Evolutionary conservation across 2,888 invertebrate species (phyloP).

Genomic region (Lottia scabra): DNA sequence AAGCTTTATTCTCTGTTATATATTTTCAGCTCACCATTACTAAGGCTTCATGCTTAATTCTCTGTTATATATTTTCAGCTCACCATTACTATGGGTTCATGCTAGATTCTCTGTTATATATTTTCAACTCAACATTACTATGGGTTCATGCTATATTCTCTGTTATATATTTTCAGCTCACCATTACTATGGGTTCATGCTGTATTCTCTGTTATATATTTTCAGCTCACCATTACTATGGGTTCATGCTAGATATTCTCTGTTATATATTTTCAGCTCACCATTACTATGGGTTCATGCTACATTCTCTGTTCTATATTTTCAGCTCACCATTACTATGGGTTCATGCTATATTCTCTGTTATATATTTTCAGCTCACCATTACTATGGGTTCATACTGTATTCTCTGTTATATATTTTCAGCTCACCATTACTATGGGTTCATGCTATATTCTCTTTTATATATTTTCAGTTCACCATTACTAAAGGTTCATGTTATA

Average conservation of each 20-base stretch:
- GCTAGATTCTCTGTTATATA: neutral
- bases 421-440: neutral
- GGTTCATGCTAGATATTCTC: no score
- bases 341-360: neutral
- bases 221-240: neutral
- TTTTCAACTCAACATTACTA: slow-evolving; percentile 43
- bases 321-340: neutral
- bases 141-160: no score
- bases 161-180: slow-evolving; percentile 72
- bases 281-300: slow-evolving; percentile 91
- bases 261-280: slow-evolving; percentile 72
- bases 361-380: neutral
- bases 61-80: no score
- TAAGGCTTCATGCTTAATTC: no score
- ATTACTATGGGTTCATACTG: neutral
- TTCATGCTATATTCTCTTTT: neutral
- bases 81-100: no score
- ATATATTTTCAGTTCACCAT: neutral
- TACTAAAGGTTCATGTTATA: no score
- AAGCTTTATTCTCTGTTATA: neutral
- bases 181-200: slow-evolving; percentile 91
- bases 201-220: slow-evolving; percentile 77
- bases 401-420: neutral
- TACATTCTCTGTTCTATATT: slow-evolving; percentile 74
- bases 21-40: no score